Evolutionary conservation across 1,140 invertebrate genomes (phyloP).

Genomic region (Oncopeltus fasciatus): DNA sequence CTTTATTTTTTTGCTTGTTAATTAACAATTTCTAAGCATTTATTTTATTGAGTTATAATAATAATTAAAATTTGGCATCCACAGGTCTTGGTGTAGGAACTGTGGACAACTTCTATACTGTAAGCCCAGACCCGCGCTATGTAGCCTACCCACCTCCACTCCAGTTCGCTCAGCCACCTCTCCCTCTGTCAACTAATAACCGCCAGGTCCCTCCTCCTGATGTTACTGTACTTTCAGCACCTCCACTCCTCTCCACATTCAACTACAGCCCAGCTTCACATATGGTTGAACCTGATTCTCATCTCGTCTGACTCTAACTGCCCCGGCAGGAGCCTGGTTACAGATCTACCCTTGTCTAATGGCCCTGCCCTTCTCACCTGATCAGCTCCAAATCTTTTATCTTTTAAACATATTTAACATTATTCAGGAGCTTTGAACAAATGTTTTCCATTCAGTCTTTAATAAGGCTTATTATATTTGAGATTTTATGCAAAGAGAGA

Average conservation of each 20-base stretch:
- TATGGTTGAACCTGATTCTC: constrained; percentile 30
- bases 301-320: constrained; percentile 29
- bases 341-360: constrained; percentile 12
- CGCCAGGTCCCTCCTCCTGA: constrained; percentile 27
- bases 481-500: too few species aligned
- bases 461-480: too few species aligned
- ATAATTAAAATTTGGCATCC: too few species aligned
- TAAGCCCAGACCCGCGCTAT: constrained; percentile 29
- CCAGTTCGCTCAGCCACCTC: constrained; percentile 27
- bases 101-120: constrained; percentile 24
- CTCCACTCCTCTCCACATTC: constrained; percentile 31
- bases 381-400: too few species aligned
- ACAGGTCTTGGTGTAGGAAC: constrained; percentile 12
- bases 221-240: constrained; percentile 28
- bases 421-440: too few species aligned
- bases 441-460: too few species aligned
- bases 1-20: too few species aligned
- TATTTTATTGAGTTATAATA: too few species aligned
- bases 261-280: constrained; percentile 19
- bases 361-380: neutral
- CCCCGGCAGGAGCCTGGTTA: constrained; percentile 5
- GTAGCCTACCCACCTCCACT: constrained; percentile 30
- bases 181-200: constrained; percentile 8
- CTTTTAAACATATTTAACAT: too few species aligned
- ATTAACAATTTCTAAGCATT: too few species aligned